phyloP scores from a whole-genome alignment of 2,113 vertebrate genomes.

The Archilochus colubris region DNA sequence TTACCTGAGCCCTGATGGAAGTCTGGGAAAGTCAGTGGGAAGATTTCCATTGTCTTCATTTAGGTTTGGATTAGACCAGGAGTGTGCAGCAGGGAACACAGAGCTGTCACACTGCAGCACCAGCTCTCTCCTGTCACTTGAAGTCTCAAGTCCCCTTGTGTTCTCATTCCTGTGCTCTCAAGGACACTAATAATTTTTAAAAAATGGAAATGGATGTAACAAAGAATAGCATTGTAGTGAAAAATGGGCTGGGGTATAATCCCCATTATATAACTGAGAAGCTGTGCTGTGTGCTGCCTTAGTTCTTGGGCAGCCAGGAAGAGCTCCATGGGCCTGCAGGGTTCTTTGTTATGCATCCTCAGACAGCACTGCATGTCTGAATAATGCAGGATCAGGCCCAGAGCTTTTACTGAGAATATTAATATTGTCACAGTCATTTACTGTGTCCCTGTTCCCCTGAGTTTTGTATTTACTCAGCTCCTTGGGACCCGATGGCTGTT shows the following conservation, averaged over 20 bases:
- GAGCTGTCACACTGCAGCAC: background rate
- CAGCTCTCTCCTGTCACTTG: background rate
- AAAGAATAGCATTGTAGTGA: background rate
- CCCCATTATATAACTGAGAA: background rate
- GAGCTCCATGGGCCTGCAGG: fast-evolving
- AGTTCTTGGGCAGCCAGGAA: background rate
- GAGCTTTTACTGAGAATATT: background rate
- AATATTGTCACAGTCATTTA: background rate
- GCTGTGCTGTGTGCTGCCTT: background rate
- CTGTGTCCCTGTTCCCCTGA: background rate
- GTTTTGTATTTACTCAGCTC: background rate
- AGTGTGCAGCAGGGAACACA: background rate
- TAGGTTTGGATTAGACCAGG: background rate
- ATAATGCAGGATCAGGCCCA: background rate
- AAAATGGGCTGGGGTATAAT: background rate
- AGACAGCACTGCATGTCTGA: background rate
- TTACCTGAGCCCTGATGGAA: background rate
- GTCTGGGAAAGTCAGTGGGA: background rate
- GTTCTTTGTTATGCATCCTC: background rate
- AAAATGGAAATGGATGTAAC: background rate
- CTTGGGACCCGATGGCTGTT: background rate
- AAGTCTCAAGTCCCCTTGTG: background rate
- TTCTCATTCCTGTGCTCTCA: background rate
- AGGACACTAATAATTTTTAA: background rate
- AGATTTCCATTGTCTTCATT: background rate